Evolutionary conservation across 2,888 invertebrate genomes (phyloP).

Genomic region (Monoplex corrugatus): DNA sequence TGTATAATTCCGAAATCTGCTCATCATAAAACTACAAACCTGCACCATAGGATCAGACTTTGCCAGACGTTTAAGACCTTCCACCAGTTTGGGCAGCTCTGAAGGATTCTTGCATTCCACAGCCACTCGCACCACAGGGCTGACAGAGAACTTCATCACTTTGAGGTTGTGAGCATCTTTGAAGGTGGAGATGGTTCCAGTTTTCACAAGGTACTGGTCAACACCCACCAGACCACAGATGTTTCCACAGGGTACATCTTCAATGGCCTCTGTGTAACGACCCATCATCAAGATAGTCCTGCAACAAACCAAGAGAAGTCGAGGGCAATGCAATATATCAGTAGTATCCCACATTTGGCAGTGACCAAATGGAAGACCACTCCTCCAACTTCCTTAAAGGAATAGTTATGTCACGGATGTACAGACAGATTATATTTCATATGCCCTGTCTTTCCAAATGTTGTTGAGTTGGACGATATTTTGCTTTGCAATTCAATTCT

Average conservation of each 20-base stretch:
- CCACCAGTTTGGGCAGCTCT: slow-evolving; percentile 99
- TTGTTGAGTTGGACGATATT: too few species aligned
- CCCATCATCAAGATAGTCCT: slow-evolving; percentile 99
- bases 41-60: slow-evolving; percentile 99
- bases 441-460: too few species aligned
- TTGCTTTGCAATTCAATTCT: too few species aligned
- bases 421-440: too few species aligned
- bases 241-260: slow-evolving; percentile 99
- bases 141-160: slow-evolving; percentile 99
- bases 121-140: slow-evolving; percentile 99
- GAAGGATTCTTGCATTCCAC: slow-evolving; percentile 99
- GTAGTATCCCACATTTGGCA: too few species aligned
- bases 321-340: too few species aligned
- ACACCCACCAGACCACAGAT: slow-evolving; percentile 99
- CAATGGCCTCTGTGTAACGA: slow-evolving; percentile 99
- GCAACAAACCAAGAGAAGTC: too few species aligned
- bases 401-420: too few species aligned
- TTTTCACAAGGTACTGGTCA: slow-evolving; percentile 99
- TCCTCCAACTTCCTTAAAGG: too few species aligned
- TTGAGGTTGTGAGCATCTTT: slow-evolving; percentile 99
- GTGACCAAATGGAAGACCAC: too few species aligned
- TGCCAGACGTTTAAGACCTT: slow-evolving; percentile 98
- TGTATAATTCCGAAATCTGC: too few species aligned
- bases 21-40: slow-evolving; percentile 66
- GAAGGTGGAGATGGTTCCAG: slow-evolving; percentile 99